Conservation (phyloP, 2,113 vertebrate species). For the Prietella phreatophila region DNA sequence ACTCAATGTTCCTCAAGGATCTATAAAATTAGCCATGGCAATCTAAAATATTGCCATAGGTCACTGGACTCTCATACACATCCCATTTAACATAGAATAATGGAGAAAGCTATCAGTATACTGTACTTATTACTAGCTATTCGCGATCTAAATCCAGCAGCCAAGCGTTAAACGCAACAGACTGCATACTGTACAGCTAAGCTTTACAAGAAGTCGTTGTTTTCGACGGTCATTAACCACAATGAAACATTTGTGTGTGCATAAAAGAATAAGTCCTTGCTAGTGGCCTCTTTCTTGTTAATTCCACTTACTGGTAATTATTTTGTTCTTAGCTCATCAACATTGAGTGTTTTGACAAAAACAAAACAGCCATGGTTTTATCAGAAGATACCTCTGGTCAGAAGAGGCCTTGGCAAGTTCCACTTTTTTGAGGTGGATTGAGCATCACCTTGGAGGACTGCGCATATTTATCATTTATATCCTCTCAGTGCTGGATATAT, state of each 20-base stretch:
- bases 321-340: neutral
- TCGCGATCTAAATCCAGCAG: slow-evolving; percentile 30
- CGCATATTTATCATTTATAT: slow-evolving; percentile 45
- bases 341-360: neutral
- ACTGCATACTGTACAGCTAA: neutral
- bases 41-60: slow-evolving; percentile 28
- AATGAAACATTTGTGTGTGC: neutral
- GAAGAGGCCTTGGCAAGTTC: neutral
- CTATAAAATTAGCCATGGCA: neutral
- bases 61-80: slow-evolving; percentile 18
- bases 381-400: neutral
- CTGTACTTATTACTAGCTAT: slow-evolving; percentile 43
- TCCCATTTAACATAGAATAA: slow-evolving; percentile 26
- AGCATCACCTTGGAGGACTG: slow-evolving; percentile 36
- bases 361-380: too few relatives aligned
- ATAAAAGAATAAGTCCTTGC: neutral
- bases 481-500: slow-evolving; percentile 11
- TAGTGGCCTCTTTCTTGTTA: neutral
- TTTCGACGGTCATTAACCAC: neutral
- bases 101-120: slow-evolving; percentile 7
- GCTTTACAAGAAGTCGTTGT: neutral
- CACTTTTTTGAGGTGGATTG: neutral
- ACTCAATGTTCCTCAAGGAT: neutral
- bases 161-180: slow-evolving; percentile 3
- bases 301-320: slow-evolving; percentile 2